Base-by-base conservation (phyloP, 2,113 vertebrate species). In the Synchiropus splendidus region DNA sequence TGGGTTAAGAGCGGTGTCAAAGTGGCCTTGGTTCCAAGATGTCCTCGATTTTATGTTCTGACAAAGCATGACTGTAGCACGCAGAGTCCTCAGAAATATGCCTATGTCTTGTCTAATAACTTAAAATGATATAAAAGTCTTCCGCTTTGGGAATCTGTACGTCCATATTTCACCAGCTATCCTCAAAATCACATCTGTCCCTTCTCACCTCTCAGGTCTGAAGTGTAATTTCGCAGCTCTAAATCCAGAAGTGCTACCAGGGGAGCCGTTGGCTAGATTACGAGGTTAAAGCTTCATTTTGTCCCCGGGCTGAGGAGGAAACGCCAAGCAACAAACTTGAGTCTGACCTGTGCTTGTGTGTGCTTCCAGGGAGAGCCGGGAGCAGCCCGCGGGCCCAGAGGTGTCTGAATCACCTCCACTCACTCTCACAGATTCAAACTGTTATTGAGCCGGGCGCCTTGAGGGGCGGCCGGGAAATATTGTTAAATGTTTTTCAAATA, bases 251-350 rank as follows among this genome's bases (percentile, higher is more conserved):
- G 72, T 72, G 79, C 78, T 61, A 72, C 76, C 83, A 27, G 21
- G 53, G 78, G 85, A 84, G 61, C 63, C 70, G 67, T 83, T 82
- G 61, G 74, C 43, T 69, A 85, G 85, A 87, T 86, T 84, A 84
- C 75, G 51, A 87, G 83, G 83, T 87, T 87, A 87, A 88, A 77
- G 78, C 84, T 84, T 87, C 78, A 83, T 86, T 86, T 84, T 87
- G 85, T 87, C 81, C 72, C 68, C n/a, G 54, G 78, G 80, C 79
- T 65, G 68, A 63, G 42, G 54, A 66, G 61, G 70, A 74, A 80
- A 72, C 50, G 69, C 72, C 81, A 82, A 80, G 75, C 75, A 77
- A 79, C 77, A 78, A 70, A 72, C 49, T 35, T 71, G 56, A 65
- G 45, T 72, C 58, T 61, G 75, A 76, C 63, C 74, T 69, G 67